A percentile compares a stretch with the other conserved stretches of the same genome.
These are phyloP conservation scores for Cerceris rybyensis DNA, from an alignment of 2,888 invertebrate genomes.

Conservation along the genomic window DNA sequence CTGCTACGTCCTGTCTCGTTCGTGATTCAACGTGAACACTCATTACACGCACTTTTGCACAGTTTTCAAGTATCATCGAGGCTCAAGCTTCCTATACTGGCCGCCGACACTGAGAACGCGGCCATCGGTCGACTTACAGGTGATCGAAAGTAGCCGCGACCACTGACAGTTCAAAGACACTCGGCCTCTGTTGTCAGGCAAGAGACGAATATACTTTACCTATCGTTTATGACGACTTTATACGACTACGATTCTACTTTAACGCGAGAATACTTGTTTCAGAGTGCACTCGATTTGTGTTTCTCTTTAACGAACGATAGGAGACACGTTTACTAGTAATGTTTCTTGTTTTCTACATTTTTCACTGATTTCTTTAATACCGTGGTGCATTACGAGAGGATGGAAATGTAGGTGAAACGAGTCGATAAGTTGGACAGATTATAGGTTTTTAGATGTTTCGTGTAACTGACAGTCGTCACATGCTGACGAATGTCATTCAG, in stretches of 20 bases:
- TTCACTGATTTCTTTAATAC: not conserved
- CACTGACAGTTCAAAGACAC: slow-evolving; percentile 52
- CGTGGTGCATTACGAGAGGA: not conserved
- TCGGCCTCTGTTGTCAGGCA: slow-evolving; percentile 30
- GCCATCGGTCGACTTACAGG: slow-evolving; percentile 43
- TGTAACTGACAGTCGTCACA: slow-evolving; percentile 2
- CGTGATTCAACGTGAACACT: slow-evolving; percentile 21
- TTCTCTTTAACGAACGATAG: not conserved
- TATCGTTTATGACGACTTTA: not conserved
- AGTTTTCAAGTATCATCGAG: slow-evolving; percentile 14
- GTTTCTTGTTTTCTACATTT: not conserved
- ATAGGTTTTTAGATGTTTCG: not conserved
- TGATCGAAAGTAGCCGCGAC: slow-evolving; percentile 48
- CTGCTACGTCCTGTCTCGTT: slow-evolving; percentile 30
- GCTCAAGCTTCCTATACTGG: not conserved
- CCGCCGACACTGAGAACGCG: slow-evolving; percentile 39
- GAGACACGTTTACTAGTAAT: not conserved
- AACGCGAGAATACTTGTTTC: not conserved
- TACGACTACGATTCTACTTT: slow-evolving; percentile 15
- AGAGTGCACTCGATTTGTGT: not conserved
- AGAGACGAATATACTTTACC: slow-evolving; percentile 17
- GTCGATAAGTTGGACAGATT: not conserved
- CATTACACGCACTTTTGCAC: not conserved
- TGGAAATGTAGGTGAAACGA: not conserved
- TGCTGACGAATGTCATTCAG: not conserved